A percentile compares a stretch with the other conserved stretches of the same genome.
These are phyloP conservation scores for Lasiurus borealis DNA, from an alignment of 2,113 vertebrate genomes.

Conservation along the genomic window DNA sequence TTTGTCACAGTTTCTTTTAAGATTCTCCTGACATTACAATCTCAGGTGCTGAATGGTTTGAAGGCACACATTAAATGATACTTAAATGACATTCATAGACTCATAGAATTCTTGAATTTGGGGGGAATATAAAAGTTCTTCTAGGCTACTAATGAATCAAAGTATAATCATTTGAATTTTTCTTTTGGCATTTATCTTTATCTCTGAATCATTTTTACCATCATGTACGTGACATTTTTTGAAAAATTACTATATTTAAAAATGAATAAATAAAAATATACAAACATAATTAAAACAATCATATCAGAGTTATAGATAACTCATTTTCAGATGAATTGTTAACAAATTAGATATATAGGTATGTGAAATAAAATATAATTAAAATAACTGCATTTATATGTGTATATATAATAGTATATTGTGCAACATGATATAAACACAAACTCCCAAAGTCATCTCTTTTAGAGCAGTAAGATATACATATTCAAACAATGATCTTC, in stretches of 20 bases:
- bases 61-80: background rate
- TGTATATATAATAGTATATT: background rate
- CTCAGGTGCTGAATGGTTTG: background rate
- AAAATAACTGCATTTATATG: background rate
- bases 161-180: background rate
- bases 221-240: background rate
- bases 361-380: conserved; percentile 33
- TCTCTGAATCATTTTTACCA: background rate
- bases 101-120: background rate
- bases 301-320: background rate
- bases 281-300: background rate
- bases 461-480: background rate
- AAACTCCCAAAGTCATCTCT: background rate
- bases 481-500: background rate
- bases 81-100: conserved; percentile 10
- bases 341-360: background rate
- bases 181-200: background rate
- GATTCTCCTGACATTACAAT: background rate
- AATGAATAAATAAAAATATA: background rate
- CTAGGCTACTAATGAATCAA: background rate
- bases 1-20: background rate
- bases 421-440: background rate
- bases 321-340: conserved; percentile 29
- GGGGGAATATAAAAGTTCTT: background rate
- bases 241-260: background rate